Evolutionary conservation across 64 coral and sea anemone species (phyloP).

Genomic region (Anthopleura sola): DNA sequence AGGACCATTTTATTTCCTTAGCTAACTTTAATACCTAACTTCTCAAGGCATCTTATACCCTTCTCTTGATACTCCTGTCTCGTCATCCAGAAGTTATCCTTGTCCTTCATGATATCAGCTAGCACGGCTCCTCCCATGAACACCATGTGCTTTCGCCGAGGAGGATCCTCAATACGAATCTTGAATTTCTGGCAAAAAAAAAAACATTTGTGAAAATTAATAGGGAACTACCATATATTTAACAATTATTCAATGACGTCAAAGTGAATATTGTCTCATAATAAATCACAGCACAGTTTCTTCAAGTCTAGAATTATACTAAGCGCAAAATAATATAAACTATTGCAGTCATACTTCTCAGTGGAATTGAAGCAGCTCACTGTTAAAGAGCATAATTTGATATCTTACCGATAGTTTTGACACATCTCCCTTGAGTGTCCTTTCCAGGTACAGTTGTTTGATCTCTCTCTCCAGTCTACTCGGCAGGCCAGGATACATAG

Average conservation of each 20-base stretch:
- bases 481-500: conserved; percentile 96
- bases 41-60: conserved; percentile 89
- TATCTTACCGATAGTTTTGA: conserved; percentile 84
- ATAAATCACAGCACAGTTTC: too few relatives aligned
- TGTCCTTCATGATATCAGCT: conserved; percentile 99
- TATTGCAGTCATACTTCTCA: too few relatives aligned
- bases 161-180: conserved; percentile 98
- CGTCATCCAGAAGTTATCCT: conserved; percentile 98
- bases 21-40: conserved; percentile 83
- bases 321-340: too few relatives aligned
- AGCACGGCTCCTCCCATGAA: conserved; percentile 93
- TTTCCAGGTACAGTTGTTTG: conserved; percentile 90
- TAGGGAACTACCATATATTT: not conserved
- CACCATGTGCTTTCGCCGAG: conserved; percentile 97
- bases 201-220: not conserved
- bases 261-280: too few relatives aligned
- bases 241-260: too few relatives aligned
- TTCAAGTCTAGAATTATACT: too few relatives aligned
- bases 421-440: conserved; percentile 92
- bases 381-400: too few relatives aligned
- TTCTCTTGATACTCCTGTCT: conserved; percentile 92
- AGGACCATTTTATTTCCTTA: conserved; percentile 12
- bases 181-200: conserved; percentile 91
- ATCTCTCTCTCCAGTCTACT: conserved; percentile 93
- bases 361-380: too few relatives aligned